Base-by-base conservation (phyloP, 2,797 vertebrate species). In the Meda fulgida region DNA sequence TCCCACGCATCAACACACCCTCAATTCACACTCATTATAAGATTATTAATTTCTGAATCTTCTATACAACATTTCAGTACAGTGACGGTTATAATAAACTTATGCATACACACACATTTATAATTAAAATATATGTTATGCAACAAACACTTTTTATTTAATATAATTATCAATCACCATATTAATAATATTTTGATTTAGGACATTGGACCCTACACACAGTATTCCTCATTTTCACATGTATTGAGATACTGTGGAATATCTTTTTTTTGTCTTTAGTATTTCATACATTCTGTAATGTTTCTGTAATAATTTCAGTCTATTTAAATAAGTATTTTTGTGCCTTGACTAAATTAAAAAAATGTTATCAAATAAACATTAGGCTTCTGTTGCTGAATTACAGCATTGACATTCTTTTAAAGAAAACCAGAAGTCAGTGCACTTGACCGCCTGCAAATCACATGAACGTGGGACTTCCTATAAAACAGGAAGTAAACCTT, bases 401-500 rank as follows among this genome's bases (percentile, higher is more conserved):
- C 51, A 53, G 51, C 16, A 66, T 26, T 21, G 21, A 66, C 4
- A 4, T 31, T 14, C n/a, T 79, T 43, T 48, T 19, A 46, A 31
- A 26, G 7, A 66, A 79, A 66, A 48, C 26, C 60, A 79, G 10
- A 31, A 80, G 43, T 73, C 26, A 48, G 78, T 10, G 13, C 23
- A 65, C 16, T 43, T 23, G 29, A 55, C 21, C 1, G 21, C 13
- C 26, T 34, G 11, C 18, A 53, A 48, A 51, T 67, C 63, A 84
- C 72, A 69, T 38, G 46, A 31, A 55, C 36, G 0, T 8, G 10
- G 10, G 26, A 14, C 70, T 73, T 83, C 40, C 71, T 53, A 76
- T 38, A 21, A 76, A 53, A 55, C 73, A 84, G 82, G 73, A 77
- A 69, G 63, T 40, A 7, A 40, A 67, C 7, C 72, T 76, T 83